Evolutionary conservation across 1,140 invertebrate species (phyloP).

Genomic region (Lepidurus packardi): DNA sequence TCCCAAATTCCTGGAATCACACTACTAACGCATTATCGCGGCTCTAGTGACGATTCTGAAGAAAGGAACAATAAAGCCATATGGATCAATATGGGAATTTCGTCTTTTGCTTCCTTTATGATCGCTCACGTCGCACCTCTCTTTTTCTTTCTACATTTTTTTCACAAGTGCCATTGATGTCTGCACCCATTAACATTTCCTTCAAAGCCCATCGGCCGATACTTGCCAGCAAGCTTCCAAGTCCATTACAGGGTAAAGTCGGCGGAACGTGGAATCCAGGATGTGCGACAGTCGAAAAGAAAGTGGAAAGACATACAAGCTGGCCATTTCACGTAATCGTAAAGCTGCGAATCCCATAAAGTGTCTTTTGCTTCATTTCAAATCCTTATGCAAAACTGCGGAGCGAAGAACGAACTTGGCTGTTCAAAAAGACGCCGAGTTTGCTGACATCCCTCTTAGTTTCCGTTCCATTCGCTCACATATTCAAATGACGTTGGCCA

Average conservation of each 20-base stretch:
- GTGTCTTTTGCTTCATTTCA: not conserved
- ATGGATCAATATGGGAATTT: not conserved
- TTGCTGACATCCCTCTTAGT: not conserved
- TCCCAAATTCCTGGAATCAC: not conserved
- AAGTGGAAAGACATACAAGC: not conserved
- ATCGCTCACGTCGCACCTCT: not conserved
- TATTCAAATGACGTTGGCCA: not conserved
- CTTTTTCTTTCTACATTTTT: not conserved
- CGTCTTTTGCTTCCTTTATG: not conserved
- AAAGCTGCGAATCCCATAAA: constrained; percentile 11
- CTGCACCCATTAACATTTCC: not conserved
- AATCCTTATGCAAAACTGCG: not conserved
- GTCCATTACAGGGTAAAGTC: not conserved
- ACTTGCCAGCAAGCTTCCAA: not conserved
- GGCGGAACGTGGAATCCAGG: not conserved
- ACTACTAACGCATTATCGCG: not conserved
- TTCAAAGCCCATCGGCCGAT: not conserved
- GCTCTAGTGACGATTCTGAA: not conserved
- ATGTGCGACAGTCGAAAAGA: not conserved
- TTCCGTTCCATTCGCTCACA: not conserved
- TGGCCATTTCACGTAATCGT: not conserved
- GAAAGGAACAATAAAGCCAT: not conserved
- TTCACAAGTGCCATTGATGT: not conserved
- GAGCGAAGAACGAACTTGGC: not conserved
- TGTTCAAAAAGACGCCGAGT: not conserved